Evolutionary conservation across 2,113 vertebrate genomes (phyloP).

Genomic region (Acrocephalus kingi): DNA sequence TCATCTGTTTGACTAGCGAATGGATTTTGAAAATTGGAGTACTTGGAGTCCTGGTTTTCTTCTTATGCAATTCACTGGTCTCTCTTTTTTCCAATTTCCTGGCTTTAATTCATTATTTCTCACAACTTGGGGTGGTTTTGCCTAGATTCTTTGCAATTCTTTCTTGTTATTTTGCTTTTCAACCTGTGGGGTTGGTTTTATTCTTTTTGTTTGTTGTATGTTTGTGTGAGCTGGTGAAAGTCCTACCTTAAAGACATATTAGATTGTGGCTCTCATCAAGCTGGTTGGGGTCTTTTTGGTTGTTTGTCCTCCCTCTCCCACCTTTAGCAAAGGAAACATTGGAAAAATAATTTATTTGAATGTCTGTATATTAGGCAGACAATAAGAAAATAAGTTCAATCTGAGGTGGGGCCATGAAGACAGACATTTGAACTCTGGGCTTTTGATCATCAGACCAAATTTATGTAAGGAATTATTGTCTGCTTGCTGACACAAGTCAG

Average conservation of each 20-base stretch:
- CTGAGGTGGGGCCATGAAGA: not conserved
- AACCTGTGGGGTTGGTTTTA: not conserved
- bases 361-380: not conserved
- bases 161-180: not conserved
- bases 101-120: not conserved
- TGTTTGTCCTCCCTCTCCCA: not conserved
- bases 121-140: not conserved
- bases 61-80: not conserved
- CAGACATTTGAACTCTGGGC: not conserved
- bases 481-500: not conserved
- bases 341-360: not conserved
- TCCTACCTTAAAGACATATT: not conserved
- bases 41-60: not conserved
- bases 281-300: accelerated
- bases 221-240: not conserved
- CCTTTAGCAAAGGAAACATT: not conserved
- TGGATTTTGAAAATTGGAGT: not conserved
- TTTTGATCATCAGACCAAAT: not conserved
- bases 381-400: not conserved
- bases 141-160: not conserved
- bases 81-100: not conserved
- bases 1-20: not conserved
- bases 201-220: not conserved
- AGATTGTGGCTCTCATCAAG: not conserved
- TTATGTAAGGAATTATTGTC: not conserved